Evolutionary conservation across 2,797 vertebrate species (phyloP).

Genomic region (Eospalax fontanierii): DNA sequence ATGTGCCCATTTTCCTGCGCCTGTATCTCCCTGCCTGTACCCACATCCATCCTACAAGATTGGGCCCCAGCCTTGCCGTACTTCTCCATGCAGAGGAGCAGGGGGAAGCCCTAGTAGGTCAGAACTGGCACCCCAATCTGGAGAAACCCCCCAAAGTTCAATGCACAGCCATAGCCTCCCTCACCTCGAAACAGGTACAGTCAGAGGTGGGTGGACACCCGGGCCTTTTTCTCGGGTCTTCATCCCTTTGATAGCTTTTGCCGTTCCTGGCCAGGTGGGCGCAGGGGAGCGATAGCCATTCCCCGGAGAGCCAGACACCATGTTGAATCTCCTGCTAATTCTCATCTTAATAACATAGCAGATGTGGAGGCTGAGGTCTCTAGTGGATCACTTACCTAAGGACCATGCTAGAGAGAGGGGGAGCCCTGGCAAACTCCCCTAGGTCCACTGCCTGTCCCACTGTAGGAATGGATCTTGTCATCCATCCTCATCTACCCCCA

Average conservation of each 20-base stretch:
- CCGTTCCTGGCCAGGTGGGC: not conserved
- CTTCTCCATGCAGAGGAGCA: not conserved
- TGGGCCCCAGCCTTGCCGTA: not conserved
- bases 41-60: not conserved
- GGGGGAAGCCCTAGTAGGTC: not conserved
- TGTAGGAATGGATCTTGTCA: not conserved
- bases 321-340: not conserved
- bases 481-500: not conserved
- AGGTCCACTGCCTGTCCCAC: not conserved
- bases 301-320: accelerated
- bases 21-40: not conserved
- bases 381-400: not conserved
- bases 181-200: not conserved
- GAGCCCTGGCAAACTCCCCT: accelerated
- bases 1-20: not conserved
- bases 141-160: not conserved
- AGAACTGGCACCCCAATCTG: no score
- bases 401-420: not conserved
- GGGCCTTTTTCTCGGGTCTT: not conserved
- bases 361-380: not conserved
- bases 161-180: not conserved
- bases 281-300: not conserved
- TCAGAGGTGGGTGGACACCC: not conserved
- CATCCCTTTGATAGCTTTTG: not conserved
- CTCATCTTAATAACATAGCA: accelerated